phyloP scores from a whole-genome alignment of 2,888 invertebrate genomes.

The Apodemia duryi region DNA sequence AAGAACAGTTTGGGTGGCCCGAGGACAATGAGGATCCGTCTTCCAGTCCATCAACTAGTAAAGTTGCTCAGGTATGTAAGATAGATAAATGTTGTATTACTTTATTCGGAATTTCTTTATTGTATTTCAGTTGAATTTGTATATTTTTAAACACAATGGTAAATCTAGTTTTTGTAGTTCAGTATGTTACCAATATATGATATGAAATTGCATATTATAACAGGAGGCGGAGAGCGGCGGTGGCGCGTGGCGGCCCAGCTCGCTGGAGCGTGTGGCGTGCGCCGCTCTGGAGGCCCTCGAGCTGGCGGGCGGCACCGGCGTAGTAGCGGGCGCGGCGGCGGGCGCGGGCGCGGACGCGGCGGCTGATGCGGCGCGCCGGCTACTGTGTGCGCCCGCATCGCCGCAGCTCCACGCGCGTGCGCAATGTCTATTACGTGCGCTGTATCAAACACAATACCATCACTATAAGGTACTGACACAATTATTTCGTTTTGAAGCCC shows the following conservation, averaged over 20 bases:
- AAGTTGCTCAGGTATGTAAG: constrained; percentile 53
- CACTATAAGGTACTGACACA: constrained; percentile 84
- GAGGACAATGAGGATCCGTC: constrained; percentile 92
- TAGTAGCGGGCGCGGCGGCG: constrained; percentile 58
- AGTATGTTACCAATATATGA: too few relatives aligned
- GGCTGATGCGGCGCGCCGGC: constrained; percentile 53
- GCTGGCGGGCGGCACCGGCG: constrained; percentile 42
- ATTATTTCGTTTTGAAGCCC: too few relatives aligned
- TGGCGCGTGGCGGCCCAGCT: constrained; percentile 61
- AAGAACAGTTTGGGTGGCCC: constrained; percentile 98
- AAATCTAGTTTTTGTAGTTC: too few relatives aligned
- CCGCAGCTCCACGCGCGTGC: constrained; percentile 75
- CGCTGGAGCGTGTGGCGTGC: constrained; percentile 67
- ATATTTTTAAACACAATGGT: too few relatives aligned
- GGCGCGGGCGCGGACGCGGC: constrained; percentile 64
- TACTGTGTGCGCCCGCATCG: constrained; percentile 69
- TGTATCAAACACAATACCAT: constrained; percentile 89
- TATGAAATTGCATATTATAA: background rate
- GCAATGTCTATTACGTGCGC: constrained; percentile 89
- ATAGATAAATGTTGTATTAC: too few relatives aligned
- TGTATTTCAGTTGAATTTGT: too few relatives aligned
- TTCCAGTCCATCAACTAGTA: constrained; percentile 65
- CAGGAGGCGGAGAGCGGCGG: constrained; percentile 44
- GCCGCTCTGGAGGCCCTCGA: constrained; percentile 67
- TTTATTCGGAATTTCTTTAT: too few relatives aligned